phyloP scores from a whole-genome alignment of 2,113 vertebrate species.

The Myotis lucifugus region DNA sequence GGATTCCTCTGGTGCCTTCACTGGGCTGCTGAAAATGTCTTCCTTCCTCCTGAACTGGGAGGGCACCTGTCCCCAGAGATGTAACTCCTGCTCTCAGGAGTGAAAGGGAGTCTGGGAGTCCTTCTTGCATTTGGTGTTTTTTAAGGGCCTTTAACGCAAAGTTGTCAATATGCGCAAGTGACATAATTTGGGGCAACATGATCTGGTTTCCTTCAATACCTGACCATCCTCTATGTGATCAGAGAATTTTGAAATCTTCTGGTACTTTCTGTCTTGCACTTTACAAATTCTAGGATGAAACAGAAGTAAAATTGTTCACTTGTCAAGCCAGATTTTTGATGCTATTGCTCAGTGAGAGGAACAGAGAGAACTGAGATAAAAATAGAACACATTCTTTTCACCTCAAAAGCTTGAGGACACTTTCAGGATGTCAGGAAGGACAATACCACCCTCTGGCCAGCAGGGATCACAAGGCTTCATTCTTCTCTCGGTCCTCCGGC shows the following conservation, averaged over 20 bases:
- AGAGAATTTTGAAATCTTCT: not conserved
- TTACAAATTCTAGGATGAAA: not conserved
- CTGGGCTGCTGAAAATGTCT: not conserved
- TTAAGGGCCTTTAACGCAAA: not conserved
- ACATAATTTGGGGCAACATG: not conserved
- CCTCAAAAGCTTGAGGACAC: not conserved
- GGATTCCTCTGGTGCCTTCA: not conserved
- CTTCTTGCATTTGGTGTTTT: not conserved
- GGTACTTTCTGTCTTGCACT: not conserved
- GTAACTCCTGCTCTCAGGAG: not conserved
- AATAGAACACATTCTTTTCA: conserved; percentile 34
- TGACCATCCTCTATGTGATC: not conserved
- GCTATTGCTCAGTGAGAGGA: not conserved
- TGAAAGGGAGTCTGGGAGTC: not conserved
- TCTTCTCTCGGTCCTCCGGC: not conserved
- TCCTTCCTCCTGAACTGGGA: not conserved
- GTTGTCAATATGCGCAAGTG: not conserved
- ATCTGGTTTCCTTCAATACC: not conserved
- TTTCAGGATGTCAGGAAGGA: not conserved
- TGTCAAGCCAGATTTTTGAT: not conserved
- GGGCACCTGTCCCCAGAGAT: not conserved
- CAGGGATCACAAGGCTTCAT: not conserved
- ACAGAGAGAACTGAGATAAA: conserved; percentile 34
- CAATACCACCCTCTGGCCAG: conserved; percentile 6
- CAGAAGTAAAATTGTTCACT: conserved; percentile 24